Evolutionary conservation across 30 jellyfish, hydroid and myxozoan genomes (phyloP).

Genomic region (Cassiopea andromeda): DNA sequence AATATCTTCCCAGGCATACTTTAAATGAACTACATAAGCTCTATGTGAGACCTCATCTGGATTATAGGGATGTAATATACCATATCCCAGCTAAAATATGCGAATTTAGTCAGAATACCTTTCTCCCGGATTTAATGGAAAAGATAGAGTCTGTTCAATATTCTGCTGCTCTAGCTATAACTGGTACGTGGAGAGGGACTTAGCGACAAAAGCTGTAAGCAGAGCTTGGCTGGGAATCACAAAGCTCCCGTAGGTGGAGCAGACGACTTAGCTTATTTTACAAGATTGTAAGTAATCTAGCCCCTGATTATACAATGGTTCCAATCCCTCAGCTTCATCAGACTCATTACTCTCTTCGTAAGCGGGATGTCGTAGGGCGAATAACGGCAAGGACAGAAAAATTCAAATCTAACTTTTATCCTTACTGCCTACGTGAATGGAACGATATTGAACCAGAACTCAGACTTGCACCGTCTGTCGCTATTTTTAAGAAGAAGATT

Average conservation of each 20-base stretch:
- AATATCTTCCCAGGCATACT: constrained; percentile 71
- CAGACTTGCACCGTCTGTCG: constrained; percentile 67
- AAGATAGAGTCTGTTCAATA: constrained; percentile 65
- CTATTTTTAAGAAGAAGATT: constrained; percentile 51
- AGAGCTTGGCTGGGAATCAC: constrained; percentile 75
- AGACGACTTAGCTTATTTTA: constrained; percentile 46
- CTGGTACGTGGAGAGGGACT: constrained; percentile 72
- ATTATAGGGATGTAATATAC: constrained; percentile 66
- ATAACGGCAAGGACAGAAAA: constrained; percentile 68
- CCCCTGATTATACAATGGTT: constrained; percentile 59
- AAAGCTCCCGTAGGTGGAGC: constrained; percentile 45
- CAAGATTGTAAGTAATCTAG: constrained; percentile 46
- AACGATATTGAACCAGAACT: constrained; percentile 55
- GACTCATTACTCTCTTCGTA: constrained; percentile 57
- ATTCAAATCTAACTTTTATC: constrained; percentile 63
- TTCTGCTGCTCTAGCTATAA: constrained; percentile 69
- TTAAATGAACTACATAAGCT: constrained; percentile 54
- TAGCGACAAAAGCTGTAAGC: constrained; percentile 53
- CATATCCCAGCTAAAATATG: constrained; percentile 66
- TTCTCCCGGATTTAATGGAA: constrained; percentile 42
- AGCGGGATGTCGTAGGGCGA: constrained; percentile 61
- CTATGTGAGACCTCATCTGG: constrained; percentile 72
- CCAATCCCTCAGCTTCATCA: constrained; percentile 68
- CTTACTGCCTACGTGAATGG: constrained; percentile 65
- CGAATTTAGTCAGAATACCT: constrained; percentile 39